A percentile compares a stretch with the other conserved stretches of the same genome.
phyloP scores from a whole-genome alignment of 1,140 invertebrate species.

The Colletes gigas region DNA sequence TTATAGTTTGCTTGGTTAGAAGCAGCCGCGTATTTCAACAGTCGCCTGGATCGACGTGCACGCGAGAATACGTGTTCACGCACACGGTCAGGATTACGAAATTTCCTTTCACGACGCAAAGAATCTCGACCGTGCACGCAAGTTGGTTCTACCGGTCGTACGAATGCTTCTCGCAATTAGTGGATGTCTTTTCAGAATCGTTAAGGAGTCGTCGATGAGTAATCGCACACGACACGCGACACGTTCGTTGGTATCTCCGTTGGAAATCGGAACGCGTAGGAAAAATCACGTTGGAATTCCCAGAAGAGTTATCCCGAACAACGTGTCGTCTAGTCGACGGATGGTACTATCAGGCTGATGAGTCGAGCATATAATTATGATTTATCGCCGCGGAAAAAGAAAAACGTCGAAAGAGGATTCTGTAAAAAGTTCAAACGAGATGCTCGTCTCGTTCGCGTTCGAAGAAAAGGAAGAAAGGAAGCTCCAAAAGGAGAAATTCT shows the following conservation, averaged over 20 bases:
- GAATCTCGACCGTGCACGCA: slow-evolving; percentile 1
- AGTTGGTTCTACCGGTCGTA: background rate
- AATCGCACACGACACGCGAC: background rate
- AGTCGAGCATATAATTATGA: too few relatives aligned
- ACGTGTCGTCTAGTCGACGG: background rate
- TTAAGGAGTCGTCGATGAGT: background rate
- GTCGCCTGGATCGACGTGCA: slow-evolving; percentile 53
- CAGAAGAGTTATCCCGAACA: background rate
- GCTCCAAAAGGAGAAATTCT: too few relatives aligned
- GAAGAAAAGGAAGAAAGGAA: too few relatives aligned
- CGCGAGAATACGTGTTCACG: slow-evolving; percentile 37
- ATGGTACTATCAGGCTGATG: background rate
- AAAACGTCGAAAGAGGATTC: too few relatives aligned
- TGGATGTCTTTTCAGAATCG: background rate
- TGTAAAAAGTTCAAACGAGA: too few relatives aligned
- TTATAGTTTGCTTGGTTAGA: background rate
- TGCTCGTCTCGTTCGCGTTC: too few relatives aligned
- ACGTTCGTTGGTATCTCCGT: background rate
- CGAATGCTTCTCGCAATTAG: slow-evolving; percentile 1
- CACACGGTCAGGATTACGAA: slow-evolving; percentile 61
- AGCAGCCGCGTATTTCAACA: background rate
- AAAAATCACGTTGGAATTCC: background rate
- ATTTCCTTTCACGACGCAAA: slow-evolving; percentile 63
- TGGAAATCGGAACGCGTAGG: background rate
- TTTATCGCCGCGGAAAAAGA: too few relatives aligned